These are phyloP conservation scores for Crocallis elinguaria DNA, from an alignment of 2,888 invertebrate genomes.

Conservation along the genomic window DNA sequence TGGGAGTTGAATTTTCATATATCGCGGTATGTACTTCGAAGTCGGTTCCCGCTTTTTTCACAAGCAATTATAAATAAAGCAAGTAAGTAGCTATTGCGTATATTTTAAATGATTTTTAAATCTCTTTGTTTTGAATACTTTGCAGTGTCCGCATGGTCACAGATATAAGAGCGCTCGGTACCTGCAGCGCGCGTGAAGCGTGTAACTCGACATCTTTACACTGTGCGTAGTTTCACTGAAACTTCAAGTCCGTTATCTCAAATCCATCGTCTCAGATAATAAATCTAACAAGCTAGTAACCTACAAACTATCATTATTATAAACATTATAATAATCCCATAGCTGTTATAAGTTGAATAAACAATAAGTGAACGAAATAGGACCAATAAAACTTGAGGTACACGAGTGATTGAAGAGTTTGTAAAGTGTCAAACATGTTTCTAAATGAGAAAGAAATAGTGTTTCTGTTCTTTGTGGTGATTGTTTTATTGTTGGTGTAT, in stretches of 20 bases:
- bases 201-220: background rate
- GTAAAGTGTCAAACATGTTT: constrained; percentile 54
- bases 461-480: constrained; percentile 56
- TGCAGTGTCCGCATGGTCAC: too few relatives aligned
- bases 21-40: too few relatives aligned
- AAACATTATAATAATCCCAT: background rate
- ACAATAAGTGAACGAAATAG: background rate
- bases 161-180: too few relatives aligned
- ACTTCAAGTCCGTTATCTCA: constrained; percentile 8
- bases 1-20: too few relatives aligned
- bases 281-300: background rate
- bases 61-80: too few relatives aligned
- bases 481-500: constrained; percentile 56
- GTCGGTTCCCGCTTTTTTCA: too few relatives aligned
- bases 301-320: background rate
- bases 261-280: constrained; percentile 11
- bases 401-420: background rate
- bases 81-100: too few relatives aligned
- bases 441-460: constrained; percentile 57
- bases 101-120: too few relatives aligned
- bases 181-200: background rate
- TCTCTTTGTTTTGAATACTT: too few relatives aligned
- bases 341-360: background rate
- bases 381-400: too few relatives aligned
- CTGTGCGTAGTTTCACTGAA: constrained; percentile 2